Evolutionary conservation across 2,113 vertebrate species (phyloP), one percentile per base, ranked within the genome.

Genomic region (Ictalurus furcatus): DNA sequence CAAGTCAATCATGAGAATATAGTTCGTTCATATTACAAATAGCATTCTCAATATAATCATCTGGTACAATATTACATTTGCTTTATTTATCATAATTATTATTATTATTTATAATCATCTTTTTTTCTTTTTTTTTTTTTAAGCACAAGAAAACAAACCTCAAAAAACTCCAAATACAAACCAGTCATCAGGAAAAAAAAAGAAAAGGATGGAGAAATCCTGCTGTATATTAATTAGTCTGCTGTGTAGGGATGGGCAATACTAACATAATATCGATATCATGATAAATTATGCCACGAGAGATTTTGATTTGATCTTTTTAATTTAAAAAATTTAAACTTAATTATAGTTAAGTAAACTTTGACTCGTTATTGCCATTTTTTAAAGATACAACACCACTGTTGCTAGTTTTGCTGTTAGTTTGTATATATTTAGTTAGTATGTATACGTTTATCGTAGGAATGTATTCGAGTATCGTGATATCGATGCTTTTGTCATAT

Each of bases 21-120:
- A 69, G 56, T 89, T 87, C 73, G 89, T 91, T 87, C 76, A 30
- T 30, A 30, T 61, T 84, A 88, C 21, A 88, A 88, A 54, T 86
- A 76, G 88, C 48, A 84, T 76, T 58, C 52, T 8, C 69, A 34
- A 63, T 88, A 85, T 59, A 73, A 65, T 85, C 48, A 79, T 9
- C n/a, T 69, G 61, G 6, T 58, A 90, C 52, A 73, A 21, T 1
- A 73, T 4, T 76, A 11, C 1, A 79, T 79, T 48, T 28, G 23
- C 9, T 78, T 44, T 52, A 79, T 52, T 52, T 6, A 52, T 28
- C 54, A 28, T 28, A 16, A 9, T 3, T 67, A 13, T 13, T 67
- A 13, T 13, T 67, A 78, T 56, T 74, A 90, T 58, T 23, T 25
- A 14, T 28, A 52, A 28, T 58, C 6, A 44, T 54, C 7, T 40